phyloP scores from a whole-genome alignment of 2,888 invertebrate genomes.

The Panzeria rudis region DNA sequence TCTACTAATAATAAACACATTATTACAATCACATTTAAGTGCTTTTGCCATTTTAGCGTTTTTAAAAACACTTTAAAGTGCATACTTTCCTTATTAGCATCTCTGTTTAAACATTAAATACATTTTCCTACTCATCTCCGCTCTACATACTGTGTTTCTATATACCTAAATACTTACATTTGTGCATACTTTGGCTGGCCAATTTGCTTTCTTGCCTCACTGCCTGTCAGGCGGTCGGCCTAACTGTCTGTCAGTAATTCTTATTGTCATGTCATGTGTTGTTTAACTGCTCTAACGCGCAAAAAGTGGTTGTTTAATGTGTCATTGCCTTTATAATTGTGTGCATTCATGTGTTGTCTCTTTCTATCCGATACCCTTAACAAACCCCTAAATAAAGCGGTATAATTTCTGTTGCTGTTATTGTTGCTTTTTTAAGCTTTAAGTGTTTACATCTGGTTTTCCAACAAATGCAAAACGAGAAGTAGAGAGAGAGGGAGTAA shows the following conservation, averaged over 20 bases:
- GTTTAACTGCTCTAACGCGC: constrained; percentile 64
- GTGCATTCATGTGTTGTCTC: constrained; percentile 38
- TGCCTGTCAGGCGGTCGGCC: constrained; percentile 19
- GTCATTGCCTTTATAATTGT: constrained; percentile 65
- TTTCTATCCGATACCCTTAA: constrained; percentile 59
- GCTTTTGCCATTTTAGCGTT: constrained; percentile 14
- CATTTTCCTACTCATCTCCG: constrained; percentile 37
- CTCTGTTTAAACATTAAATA: constrained; percentile 50
- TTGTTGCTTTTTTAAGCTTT: constrained; percentile 43
- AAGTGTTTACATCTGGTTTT: constrained; percentile 69
- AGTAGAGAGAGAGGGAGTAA: neutral
- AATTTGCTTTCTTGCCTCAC: constrained; percentile 15
- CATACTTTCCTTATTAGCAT: constrained; percentile 47
- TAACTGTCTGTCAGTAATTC: constrained; percentile 4
- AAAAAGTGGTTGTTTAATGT: constrained; percentile 70
- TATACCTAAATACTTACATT: neutral
- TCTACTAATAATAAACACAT: no score
- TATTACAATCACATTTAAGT: no score
- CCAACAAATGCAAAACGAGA: neutral
- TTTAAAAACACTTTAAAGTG: neutral
- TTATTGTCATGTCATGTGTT: constrained; percentile 36
- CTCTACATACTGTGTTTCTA: neutral
- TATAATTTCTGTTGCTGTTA: constrained; percentile 60
- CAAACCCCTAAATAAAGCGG: constrained; percentile 71
- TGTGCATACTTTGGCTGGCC: constrained; percentile 27